Evolutionary conservation across 2,797 vertebrate genomes (phyloP).

Genomic region (Neosilurus mollespiculum): DNA sequence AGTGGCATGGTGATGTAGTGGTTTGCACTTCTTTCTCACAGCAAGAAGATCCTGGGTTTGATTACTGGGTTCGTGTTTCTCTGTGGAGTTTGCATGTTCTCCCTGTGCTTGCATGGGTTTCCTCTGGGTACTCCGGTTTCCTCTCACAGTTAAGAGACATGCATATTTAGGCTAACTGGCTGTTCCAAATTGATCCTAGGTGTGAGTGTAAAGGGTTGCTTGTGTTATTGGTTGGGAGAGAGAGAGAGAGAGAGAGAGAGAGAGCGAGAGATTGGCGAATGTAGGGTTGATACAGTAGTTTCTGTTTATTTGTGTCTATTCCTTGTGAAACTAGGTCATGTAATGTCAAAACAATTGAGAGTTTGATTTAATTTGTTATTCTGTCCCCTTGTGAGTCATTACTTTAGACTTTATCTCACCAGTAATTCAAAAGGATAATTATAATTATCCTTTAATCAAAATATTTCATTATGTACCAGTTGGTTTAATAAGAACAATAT

Average conservation of each 20-base stretch:
- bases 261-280: slow-evolving; percentile 13
- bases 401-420: background rate
- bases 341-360: slow-evolving; percentile 46
- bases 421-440: background rate
- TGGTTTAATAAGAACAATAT: background rate
- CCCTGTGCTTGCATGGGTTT: too few relatives aligned
- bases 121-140: too few relatives aligned
- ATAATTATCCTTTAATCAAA: background rate
- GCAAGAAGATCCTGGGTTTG: too few relatives aligned
- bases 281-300: slow-evolving; percentile 35
- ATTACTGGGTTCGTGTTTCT: too few relatives aligned
- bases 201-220: too few relatives aligned
- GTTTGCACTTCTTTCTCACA: too few relatives aligned
- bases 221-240: too few relatives aligned
- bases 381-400: slow-evolving; percentile 6
- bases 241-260: too few relatives aligned
- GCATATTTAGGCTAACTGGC: too few relatives aligned
- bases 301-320: slow-evolving; percentile 49
- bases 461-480: background rate
- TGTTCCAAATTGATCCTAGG: too few relatives aligned
- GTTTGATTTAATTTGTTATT: slow-evolving; percentile 27
- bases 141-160: too few relatives aligned
- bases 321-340: slow-evolving; percentile 55
- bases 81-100: too few relatives aligned
- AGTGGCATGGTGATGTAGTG: background rate